phyloP scores from a whole-genome alignment of 2,113 vertebrate genomes.

The Salvelinus namaycush region DNA sequence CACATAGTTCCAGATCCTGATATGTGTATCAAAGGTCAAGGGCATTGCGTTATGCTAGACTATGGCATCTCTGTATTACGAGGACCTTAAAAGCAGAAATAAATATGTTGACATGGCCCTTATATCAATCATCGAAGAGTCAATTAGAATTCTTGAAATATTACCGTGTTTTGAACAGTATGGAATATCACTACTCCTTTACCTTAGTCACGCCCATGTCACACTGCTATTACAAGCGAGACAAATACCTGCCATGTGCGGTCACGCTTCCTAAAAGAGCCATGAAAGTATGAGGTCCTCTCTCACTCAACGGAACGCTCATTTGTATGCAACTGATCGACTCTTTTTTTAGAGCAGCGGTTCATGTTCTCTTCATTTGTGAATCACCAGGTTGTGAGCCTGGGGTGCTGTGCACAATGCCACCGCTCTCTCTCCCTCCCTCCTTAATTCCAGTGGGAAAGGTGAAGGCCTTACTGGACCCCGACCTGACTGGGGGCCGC shows the following conservation, averaged over 20 bases:
- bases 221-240: slow-evolving; percentile 42
- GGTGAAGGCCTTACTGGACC: slow-evolving; percentile 4
- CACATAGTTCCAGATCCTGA: neutral
- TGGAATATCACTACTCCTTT: slow-evolving; percentile 47
- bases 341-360: no score
- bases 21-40: neutral
- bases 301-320: slow-evolving; percentile 47
- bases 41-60: neutral
- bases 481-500: neutral
- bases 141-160: neutral
- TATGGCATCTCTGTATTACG: no score
- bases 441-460: neutral
- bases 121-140: neutral
- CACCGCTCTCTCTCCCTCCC: neutral
- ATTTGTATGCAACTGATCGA: slow-evolving; percentile 13
- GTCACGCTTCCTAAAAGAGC: slow-evolving; percentile 59
- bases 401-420: neutral
- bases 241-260: slow-evolving; percentile 66
- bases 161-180: slow-evolving; percentile 13
- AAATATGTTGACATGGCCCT: no score
- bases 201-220: slow-evolving; percentile 50
- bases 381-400: neutral
- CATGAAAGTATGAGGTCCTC: slow-evolving; percentile 62
- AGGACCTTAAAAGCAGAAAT: neutral
- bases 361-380: neutral